Evolutionary conservation across 2,113 vertebrate species (phyloP).

Genomic region (Corythaeola cristata): DNA sequence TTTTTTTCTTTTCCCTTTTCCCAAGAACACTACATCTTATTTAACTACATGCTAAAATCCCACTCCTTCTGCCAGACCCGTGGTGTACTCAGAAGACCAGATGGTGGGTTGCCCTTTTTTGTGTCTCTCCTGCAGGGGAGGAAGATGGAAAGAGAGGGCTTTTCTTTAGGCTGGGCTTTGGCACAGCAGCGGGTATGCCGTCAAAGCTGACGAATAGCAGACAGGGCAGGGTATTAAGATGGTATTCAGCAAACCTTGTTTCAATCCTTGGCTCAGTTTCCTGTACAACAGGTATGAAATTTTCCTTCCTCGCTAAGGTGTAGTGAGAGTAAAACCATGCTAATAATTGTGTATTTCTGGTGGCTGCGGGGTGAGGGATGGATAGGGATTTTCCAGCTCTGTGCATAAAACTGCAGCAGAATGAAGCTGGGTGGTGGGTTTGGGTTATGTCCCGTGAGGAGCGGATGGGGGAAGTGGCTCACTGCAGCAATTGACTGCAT

Average conservation of each 20-base stretch:
- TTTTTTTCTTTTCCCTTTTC: not conserved
- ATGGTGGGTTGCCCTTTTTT: conserved; percentile 16
- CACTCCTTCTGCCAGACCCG: not conserved
- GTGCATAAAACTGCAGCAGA: not conserved
- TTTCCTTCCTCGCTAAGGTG: conserved; percentile 20
- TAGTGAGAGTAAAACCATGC: conserved; percentile 6
- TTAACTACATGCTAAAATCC: conserved; percentile 3
- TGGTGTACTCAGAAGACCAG: not conserved
- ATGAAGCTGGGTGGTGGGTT: not conserved
- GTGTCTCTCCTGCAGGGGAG: not conserved
- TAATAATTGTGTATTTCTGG: not conserved
- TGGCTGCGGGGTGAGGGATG: not conserved
- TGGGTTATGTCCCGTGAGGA: not conserved
- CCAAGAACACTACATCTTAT: not conserved
- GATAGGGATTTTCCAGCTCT: not conserved
- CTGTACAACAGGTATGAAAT: conserved; percentile 46
- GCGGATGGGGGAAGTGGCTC: not conserved
- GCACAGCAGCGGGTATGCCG: not conserved
- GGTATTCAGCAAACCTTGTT: not conserved
- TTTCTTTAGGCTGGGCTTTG: conserved; percentile 16
- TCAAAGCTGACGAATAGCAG: conserved; percentile 44
- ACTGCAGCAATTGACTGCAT: fast-evolving
- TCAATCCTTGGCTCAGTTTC: conserved; percentile 31
- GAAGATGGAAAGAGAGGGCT: not conserved
- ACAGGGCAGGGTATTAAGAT: conserved; percentile 1